Conservation (phyloP, 2,113 vertebrate species). For the Tachysurus vachellii region DNA sequence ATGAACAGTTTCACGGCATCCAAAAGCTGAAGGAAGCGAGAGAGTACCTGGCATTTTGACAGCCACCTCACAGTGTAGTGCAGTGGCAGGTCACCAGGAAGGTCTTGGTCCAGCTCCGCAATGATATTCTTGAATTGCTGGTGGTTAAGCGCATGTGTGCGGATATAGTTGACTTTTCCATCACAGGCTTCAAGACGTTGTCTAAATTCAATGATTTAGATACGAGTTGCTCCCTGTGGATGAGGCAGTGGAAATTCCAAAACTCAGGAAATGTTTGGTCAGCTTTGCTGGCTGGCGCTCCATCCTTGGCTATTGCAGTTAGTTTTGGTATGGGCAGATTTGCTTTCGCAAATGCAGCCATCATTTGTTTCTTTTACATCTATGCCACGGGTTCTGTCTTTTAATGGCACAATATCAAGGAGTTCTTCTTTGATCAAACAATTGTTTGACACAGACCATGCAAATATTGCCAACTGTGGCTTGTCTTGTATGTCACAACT, state of each 20-base stretch:
- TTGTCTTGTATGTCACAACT: background rate
- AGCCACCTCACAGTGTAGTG: conserved; percentile 6
- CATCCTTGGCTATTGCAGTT: conserved; percentile 4
- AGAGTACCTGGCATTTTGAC: conserved; percentile 5
- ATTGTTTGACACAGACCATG: background rate
- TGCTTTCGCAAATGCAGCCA: conserved; percentile 5
- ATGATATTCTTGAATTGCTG: no score
- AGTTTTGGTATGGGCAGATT: background rate
- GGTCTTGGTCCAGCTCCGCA: conserved; percentile 9
- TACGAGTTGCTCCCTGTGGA: background rate
- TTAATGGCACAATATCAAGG: background rate
- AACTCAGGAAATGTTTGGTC: background rate
- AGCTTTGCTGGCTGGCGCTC: background rate
- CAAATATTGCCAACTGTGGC: background rate
- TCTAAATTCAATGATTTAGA: conserved; percentile 6
- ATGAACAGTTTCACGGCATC: conserved; percentile 10
- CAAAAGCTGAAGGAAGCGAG: conserved; percentile 2
- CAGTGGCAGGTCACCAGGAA: conserved; percentile 3
- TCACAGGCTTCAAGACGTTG: background rate
- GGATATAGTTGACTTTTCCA: no score
- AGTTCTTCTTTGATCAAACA: background rate
- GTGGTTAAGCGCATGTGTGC: no score
- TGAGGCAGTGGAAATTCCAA: background rate
- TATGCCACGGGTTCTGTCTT: background rate
- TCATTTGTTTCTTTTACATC: background rate